phyloP scores from a whole-genome alignment of 2,888 invertebrate genomes.

The Strigamia transsilvanica region DNA sequence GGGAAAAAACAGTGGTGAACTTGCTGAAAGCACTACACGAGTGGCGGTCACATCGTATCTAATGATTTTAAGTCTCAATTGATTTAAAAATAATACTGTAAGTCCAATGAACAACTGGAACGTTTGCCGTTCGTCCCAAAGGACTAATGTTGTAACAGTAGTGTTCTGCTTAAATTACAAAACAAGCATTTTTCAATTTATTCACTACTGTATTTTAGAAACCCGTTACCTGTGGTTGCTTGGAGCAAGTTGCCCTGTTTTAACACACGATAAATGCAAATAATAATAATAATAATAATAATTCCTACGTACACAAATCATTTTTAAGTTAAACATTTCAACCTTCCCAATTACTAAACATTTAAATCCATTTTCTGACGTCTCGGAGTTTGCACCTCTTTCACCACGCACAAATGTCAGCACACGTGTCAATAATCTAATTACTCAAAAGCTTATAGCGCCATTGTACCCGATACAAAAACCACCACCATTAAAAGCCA shows the following conservation, averaged over 20 bases:
- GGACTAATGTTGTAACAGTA: slow-evolving; percentile 41
- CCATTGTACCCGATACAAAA: neutral
- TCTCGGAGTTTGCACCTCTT: slow-evolving; percentile 7
- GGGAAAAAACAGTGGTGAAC: slow-evolving; percentile 34
- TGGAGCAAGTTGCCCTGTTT: slow-evolving; percentile 49
- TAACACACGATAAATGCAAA: slow-evolving; percentile 26
- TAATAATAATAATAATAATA: neutral
- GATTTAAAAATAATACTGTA: slow-evolving; percentile 24
- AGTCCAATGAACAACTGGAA: slow-evolving; percentile 52
- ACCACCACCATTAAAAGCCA: neutral
- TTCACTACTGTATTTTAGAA: slow-evolving; percentile 35
- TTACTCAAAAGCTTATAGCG: neutral
- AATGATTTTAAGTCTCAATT: slow-evolving; percentile 14
- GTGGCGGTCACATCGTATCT: slow-evolving; percentile 27
- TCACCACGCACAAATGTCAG: neutral
- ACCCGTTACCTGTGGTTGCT: slow-evolving; percentile 45
- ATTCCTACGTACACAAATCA: neutral
- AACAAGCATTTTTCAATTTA: slow-evolving; percentile 25
- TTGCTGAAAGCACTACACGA: slow-evolving; percentile 49
- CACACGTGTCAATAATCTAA: neutral
- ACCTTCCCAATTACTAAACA: neutral
- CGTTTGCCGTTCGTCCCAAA: slow-evolving; percentile 47
- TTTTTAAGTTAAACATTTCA: neutral
- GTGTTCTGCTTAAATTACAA: slow-evolving; percentile 19
- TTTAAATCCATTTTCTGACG: neutral